These are phyloP conservation scores for Caenorhabditis briggsae DNA, from an alignment of 1,140 invertebrate genomes.

Conservation along the genomic window DNA sequence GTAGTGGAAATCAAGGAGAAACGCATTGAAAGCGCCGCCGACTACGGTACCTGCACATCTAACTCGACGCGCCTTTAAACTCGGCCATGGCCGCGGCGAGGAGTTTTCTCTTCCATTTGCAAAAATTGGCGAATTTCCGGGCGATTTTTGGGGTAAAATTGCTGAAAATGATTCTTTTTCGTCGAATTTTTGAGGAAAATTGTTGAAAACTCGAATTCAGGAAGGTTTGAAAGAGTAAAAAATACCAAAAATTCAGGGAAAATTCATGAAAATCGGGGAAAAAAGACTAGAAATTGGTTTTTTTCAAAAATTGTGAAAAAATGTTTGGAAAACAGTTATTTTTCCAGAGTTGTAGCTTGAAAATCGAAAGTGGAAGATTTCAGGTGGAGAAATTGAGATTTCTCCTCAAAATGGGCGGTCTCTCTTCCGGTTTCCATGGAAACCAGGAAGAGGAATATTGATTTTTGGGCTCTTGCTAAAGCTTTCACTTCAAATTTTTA, in stretches of 20 bases:
- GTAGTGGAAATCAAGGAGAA: not conserved
- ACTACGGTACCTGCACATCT: constrained; percentile 38
- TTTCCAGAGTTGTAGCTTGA: no score
- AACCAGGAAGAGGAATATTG: not conserved
- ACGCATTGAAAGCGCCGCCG: not conserved
- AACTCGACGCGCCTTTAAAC: constrained; percentile 12
- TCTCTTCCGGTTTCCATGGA: constrained; percentile 12
- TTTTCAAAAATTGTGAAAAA: not conserved
- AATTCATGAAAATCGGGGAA: not conserved
- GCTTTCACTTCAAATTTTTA: not conserved
- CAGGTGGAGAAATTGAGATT: no score
- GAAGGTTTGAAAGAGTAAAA: not conserved
- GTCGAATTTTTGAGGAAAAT: not conserved
- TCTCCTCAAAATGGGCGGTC: no score
- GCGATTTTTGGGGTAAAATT: not conserved
- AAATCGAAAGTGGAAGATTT: no score
- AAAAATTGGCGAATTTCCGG: not conserved
- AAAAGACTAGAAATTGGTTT: not conserved
- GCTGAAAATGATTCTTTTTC: not conserved
- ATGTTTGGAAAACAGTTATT: no score
- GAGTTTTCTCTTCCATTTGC: not conserved
- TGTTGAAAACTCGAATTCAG: not conserved
- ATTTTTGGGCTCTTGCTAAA: not conserved
- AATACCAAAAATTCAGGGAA: not conserved
- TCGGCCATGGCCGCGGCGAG: not conserved